These are phyloP conservation scores for Drosophila pandora DNA, from an alignment of 1,140 invertebrate genomes.

Conservation along the genomic window DNA sequence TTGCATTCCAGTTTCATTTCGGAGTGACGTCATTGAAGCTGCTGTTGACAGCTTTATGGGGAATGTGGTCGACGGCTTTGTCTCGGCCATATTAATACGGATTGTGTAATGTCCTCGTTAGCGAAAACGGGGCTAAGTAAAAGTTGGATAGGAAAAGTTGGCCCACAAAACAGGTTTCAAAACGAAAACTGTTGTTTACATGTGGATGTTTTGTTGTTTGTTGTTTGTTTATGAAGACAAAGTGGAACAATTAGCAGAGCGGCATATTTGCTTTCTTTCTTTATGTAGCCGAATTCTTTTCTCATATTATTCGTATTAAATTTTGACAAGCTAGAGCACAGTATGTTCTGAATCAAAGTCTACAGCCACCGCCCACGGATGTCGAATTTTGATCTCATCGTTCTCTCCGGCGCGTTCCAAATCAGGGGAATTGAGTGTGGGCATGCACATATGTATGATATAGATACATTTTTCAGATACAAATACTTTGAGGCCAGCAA, in stretches of 20 bases:
- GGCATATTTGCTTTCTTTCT: conserved; percentile 25
- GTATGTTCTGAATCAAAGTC: conserved; percentile 23
- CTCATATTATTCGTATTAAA: conserved; percentile 10
- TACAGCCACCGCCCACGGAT: conserved; percentile 41
- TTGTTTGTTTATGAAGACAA: conserved; percentile 12
- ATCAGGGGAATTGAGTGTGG: conserved; percentile 19
- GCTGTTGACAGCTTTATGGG: conserved; percentile 28
- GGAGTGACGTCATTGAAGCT: conserved; percentile 51
- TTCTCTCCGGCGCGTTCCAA: conserved; percentile 11
- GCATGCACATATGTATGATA: conserved; percentile 10
- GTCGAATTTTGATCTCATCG: conserved; percentile 11
- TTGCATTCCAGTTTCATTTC: conserved; percentile 40
- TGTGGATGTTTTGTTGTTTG: conserved; percentile 14
- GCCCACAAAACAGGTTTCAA: conserved; percentile 33
- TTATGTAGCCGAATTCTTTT: conserved; percentile 18
- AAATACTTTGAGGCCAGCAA: conserved; percentile 1
- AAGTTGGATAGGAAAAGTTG: conserved; percentile 39
- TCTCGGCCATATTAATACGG: conserved; percentile 42
- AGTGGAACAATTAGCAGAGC: conserved; percentile 53
- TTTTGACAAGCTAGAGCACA: conserved; percentile 30
- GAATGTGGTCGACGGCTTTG: conserved; percentile 29
- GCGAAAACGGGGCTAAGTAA: conserved; percentile 41
- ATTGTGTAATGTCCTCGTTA: conserved; percentile 54
- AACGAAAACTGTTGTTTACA: conserved; percentile 27
- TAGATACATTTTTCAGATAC: conserved; percentile 14